Evolutionary conservation across 2,888 invertebrate genomes (phyloP).

Genomic region (Diarsia dahlii): DNA sequence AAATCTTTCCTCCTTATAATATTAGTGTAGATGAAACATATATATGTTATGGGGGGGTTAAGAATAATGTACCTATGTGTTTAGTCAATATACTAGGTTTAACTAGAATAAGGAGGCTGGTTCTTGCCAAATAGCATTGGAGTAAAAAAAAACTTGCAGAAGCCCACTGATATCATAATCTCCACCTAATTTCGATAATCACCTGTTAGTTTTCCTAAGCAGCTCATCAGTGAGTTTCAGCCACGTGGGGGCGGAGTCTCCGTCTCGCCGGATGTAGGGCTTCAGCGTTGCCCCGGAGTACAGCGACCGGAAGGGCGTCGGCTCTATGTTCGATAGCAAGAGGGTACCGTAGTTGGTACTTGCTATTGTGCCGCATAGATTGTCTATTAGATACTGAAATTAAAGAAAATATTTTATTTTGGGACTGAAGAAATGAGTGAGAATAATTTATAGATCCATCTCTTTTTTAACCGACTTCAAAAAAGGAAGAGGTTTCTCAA

Average conservation of each 20-base stretch:
- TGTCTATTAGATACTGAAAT: constrained; percentile 83
- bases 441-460: no score
- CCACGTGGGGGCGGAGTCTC: constrained; percentile 92
- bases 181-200: not conserved
- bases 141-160: not conserved
- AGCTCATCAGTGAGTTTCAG: constrained; percentile 93
- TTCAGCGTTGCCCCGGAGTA: constrained; percentile 94
- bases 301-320: constrained; percentile 92
- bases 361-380: constrained; percentile 83
- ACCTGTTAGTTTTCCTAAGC: constrained; percentile 88
- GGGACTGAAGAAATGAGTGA: no score
- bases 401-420: not conserved
- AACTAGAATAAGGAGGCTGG: no score
- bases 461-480: no score
- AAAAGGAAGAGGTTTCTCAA: no score
- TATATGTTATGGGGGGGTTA: no score
- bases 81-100: no score
- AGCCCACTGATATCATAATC: not conserved
- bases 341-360: constrained; percentile 83
- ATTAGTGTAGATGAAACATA: no score
- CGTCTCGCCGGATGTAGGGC: constrained; percentile 95
- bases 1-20: no score
- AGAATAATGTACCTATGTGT: no score
- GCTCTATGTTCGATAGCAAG: constrained; percentile 88
- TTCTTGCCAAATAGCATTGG: not conserved